These are phyloP conservation scores for Melanogrammus aeglefinus DNA, from an alignment of 2,797 vertebrate genomes.

Conservation along the genomic window DNA sequence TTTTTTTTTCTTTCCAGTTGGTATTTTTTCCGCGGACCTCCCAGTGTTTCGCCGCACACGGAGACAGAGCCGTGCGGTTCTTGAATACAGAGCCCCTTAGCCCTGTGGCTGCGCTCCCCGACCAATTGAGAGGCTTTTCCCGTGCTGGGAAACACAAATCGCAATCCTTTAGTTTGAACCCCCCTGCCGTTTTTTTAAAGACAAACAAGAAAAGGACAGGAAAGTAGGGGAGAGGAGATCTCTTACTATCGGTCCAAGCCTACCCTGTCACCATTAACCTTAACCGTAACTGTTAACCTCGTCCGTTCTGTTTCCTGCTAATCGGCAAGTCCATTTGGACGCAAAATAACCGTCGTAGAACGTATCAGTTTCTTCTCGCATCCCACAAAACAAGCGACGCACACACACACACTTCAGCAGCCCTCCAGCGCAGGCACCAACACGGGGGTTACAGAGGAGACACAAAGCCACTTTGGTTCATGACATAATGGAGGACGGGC, in stretches of 20 bases:
- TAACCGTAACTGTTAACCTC: not conserved
- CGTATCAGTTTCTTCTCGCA: not conserved
- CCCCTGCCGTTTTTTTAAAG: not conserved
- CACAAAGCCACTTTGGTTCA: not conserved
- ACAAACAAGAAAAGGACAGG: not conserved
- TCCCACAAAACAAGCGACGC: not conserved
- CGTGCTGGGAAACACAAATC: too few species aligned
- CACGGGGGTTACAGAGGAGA: not conserved
- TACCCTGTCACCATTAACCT: not conserved
- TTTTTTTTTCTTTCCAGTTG: not conserved
- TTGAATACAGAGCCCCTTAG: not conserved
- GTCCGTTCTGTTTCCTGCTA: not conserved
- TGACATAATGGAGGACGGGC: conserved; percentile 32
- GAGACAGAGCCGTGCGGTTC: not conserved
- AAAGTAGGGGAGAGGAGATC: not conserved
- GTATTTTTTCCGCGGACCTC: not conserved
- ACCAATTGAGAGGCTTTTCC: too few species aligned
- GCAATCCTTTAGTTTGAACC: too few species aligned
- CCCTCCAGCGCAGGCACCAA: not conserved
- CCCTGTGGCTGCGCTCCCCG: too few species aligned
- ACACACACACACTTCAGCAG: not conserved
- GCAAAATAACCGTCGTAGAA: not conserved
- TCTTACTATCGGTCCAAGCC: not conserved
- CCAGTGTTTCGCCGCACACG: not conserved
- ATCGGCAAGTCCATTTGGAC: not conserved